phyloP scores from a whole-genome alignment of 2,888 invertebrate genomes.

The Sturmia bella region DNA sequence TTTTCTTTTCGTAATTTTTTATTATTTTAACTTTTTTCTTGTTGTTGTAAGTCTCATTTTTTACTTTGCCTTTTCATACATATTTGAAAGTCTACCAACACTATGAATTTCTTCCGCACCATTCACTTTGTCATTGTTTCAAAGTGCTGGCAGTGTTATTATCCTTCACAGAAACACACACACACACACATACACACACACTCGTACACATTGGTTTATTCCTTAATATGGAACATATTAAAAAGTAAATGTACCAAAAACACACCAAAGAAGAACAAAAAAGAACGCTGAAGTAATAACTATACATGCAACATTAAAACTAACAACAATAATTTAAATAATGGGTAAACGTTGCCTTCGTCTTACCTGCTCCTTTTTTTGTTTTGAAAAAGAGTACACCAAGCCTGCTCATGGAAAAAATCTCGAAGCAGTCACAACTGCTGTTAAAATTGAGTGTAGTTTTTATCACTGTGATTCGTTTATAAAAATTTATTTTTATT shows the following conservation, averaged over 20 bases:
- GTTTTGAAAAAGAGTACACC: neutral
- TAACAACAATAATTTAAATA: conserved; percentile 18
- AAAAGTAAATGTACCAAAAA: conserved; percentile 51
- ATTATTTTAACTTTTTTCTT: neutral
- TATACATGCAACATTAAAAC: neutral
- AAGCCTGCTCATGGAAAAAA: no score
- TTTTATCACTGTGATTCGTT: no score
- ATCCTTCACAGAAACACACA: conserved; percentile 33
- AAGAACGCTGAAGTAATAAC: conserved; percentile 3
- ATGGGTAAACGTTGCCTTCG: conserved; percentile 36
- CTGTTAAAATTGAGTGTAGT: no score
- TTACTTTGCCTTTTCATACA: conserved; percentile 1
- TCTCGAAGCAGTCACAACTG: no score
- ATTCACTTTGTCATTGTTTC: conserved; percentile 61
- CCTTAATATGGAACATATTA: conserved; percentile 47
- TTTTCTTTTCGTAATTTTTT: conserved; percentile 51
- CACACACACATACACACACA: neutral
- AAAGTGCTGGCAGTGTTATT: conserved; percentile 44
- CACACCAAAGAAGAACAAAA: neutral
- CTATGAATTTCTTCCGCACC: conserved; percentile 61
- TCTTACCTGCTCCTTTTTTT: neutral
- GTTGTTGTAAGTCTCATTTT: neutral
- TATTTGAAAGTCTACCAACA: conserved; percentile 43
- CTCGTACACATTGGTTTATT: neutral
- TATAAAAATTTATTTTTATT: no score